A percentile compares a stretch with the other conserved stretches of the same genome.
Conservation (phyloP, 2,797 vertebrate genomes). For the Morelia viridis region DNA sequence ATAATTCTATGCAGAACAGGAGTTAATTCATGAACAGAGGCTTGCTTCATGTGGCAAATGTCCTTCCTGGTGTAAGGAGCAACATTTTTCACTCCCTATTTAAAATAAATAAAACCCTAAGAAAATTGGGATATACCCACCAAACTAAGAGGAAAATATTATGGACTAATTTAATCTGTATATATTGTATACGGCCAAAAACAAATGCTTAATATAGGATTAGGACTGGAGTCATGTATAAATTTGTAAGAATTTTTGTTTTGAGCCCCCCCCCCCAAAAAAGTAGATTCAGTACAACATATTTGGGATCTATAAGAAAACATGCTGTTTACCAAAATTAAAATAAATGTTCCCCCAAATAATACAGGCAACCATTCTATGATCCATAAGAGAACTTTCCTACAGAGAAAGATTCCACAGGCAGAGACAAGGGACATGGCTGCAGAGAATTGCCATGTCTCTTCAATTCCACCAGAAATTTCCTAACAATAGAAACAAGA, state of each 20-base stretch:
- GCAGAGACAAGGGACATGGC: neutral
- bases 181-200: neutral
- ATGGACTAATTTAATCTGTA: too few relatives aligned
- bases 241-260: neutral
- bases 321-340: neutral
- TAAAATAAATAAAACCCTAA: neutral
- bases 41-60: neutral
- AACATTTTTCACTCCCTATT: neutral
- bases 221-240: too few relatives aligned
- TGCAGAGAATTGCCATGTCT: neutral
- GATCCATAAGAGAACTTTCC: neutral
- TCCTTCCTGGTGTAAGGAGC: neutral
- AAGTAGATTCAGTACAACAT: neutral
- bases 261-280: too few relatives aligned
- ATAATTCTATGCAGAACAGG: neutral
- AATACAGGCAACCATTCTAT: neutral
- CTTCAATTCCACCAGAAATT: neutral
- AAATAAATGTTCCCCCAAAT: neutral
- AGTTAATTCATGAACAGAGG: too few relatives aligned
- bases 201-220: neutral
- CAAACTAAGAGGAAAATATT: neutral
- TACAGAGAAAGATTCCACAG: neutral
- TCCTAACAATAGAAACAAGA: neutral
- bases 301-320: neutral
- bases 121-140: neutral